Percentiles rank a stretch among this genome's conserved stretches.
Conservation (phyloP, 2,113 vertebrate genomes). For the Psephotus haematonotus region DNA sequence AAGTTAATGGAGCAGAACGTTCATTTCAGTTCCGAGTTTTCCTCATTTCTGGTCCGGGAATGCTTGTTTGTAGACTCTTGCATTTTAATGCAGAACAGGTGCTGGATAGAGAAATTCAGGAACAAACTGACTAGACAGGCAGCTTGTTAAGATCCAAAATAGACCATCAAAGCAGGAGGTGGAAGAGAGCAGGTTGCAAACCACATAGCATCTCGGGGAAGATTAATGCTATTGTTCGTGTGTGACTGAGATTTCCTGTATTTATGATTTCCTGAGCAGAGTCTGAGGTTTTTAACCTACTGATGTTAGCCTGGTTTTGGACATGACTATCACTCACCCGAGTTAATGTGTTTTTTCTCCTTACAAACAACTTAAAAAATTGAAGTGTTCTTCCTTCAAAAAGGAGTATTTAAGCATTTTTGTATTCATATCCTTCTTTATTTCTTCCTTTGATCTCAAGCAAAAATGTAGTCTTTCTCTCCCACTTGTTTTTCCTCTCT, state of each 20-base stretch:
- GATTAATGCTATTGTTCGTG: neutral
- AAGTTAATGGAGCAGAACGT: conserved; percentile 29
- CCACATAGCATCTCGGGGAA: fast-evolving
- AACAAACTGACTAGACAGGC: neutral
- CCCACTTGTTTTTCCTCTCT: neutral
- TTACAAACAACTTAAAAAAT: neutral
- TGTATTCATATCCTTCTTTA: neutral
- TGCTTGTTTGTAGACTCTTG: neutral
- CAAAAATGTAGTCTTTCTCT: neutral
- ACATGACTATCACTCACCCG: fast-evolving
- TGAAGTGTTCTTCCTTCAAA: neutral
- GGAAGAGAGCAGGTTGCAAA: neutral
- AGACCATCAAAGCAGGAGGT: neutral
- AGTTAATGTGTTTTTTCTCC: neutral
- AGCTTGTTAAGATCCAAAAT: neutral
- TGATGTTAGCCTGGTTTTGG: neutral
- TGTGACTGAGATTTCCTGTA: neutral
- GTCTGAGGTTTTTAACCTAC: neutral
- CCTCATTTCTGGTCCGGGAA: neutral
- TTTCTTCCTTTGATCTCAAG: neutral
- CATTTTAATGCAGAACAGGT: conserved; percentile 51
- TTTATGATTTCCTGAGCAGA: neutral
- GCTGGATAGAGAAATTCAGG: neutral
- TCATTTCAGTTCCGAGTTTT: neutral
- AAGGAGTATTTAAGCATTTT: neutral